These are phyloP conservation scores for Uropetala carovei DNA, from an alignment of 2,888 invertebrate species.

Conservation along the genomic window DNA sequence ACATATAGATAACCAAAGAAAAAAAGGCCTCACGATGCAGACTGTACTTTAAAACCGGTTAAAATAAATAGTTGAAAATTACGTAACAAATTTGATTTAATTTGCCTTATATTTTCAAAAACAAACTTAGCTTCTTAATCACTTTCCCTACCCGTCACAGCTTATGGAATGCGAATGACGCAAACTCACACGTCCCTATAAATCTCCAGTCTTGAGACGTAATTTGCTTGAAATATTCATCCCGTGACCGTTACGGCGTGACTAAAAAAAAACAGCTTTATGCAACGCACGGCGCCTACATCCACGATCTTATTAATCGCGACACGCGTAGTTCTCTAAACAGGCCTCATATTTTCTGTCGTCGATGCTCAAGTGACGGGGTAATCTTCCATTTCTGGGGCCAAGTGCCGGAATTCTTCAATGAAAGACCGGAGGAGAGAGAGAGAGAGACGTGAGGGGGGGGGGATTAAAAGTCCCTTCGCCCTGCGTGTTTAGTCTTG, in stretches of 20 bases:
- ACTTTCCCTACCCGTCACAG: too few species aligned
- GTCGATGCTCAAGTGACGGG: neutral
- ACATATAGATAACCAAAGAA: too few species aligned
- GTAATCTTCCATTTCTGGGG: neutral
- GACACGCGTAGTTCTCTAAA: neutral
- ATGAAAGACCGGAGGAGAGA: slow-evolving; percentile 13
- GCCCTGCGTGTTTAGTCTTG: too few species aligned
- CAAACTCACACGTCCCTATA: neutral
- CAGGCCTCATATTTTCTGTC: neutral
- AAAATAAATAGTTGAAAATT: too few species aligned
- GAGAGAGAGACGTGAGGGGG: neutral
- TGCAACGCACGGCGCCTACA: neutral
- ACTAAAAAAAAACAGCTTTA: neutral
- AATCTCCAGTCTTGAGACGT: neutral
- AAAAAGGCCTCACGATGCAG: too few species aligned
- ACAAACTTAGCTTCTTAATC: too few species aligned
- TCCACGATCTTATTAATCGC: neutral
- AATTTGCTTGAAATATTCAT: neutral
- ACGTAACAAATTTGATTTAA: too few species aligned
- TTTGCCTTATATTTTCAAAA: too few species aligned
- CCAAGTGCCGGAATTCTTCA: slow-evolving; percentile 36
- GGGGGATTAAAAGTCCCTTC: neutral
- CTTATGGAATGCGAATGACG: neutral
- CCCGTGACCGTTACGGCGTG: neutral
- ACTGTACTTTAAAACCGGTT: too few species aligned